Percentiles rank a stretch among this genome's conserved stretches.
Conservation (phyloP, 2,797 vertebrate species). For the Mus spretus region DNA sequence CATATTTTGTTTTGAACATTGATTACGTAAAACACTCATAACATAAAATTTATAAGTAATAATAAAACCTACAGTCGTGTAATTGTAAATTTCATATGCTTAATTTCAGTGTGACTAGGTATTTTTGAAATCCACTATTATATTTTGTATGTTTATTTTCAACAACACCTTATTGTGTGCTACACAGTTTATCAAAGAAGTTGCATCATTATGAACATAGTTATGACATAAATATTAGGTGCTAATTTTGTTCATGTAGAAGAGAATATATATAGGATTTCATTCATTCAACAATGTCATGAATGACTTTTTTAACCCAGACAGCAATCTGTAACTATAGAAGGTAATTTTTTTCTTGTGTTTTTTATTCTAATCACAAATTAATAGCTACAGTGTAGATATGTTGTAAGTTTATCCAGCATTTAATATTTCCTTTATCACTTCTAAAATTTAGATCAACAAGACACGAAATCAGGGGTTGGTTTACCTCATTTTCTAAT, state of each 20-base stretch:
- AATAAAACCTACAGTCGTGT: conserved; percentile 29
- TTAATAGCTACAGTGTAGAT: conserved; percentile 8
- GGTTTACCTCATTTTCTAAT: conserved; percentile 56
- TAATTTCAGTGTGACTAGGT: neutral
- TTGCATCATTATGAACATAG: neutral
- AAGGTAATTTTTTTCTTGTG: neutral
- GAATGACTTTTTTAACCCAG: conserved; percentile 39
- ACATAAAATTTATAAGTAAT: neutral
- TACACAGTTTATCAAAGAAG: conserved; percentile 25
- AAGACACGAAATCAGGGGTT: conserved; percentile 51
- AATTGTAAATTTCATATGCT: neutral
- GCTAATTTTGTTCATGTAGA: conserved; percentile 17
- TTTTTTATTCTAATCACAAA: conserved; percentile 56
- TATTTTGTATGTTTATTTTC: conserved; percentile 46
- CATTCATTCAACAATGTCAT: neutral
- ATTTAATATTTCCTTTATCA: conserved; percentile 62
- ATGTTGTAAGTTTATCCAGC: conserved; percentile 35
- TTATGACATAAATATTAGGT: neutral
- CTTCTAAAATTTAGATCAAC: conserved; percentile 62
- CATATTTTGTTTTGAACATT: conserved; percentile 24
- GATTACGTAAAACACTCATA: conserved; percentile 12
- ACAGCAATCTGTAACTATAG: neutral
- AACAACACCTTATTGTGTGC: neutral
- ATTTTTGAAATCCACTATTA: conserved; percentile 17
- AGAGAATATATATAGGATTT: neutral